Percentiles rank a stretch among this genome's conserved stretches.
Conservation (phyloP, 2,113 vertebrate species). For the Petromus typicus region DNA sequence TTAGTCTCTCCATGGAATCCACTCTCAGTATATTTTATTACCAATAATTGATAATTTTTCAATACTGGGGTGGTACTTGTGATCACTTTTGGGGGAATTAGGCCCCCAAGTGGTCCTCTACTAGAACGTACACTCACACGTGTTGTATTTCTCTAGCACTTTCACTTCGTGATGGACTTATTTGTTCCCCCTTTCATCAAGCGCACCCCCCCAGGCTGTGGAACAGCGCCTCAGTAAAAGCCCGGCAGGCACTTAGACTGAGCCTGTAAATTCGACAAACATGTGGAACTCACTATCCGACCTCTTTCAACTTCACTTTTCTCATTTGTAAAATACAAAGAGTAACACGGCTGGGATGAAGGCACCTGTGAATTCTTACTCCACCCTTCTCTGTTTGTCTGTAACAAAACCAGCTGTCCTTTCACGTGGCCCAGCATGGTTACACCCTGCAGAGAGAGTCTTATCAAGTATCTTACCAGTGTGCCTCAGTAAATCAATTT, state of each 20-base stretch:
- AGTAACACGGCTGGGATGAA: background rate
- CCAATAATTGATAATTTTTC: background rate
- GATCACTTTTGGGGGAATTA: background rate
- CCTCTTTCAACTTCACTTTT: background rate
- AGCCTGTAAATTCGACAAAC: background rate
- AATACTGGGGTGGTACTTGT: background rate
- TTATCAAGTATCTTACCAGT: background rate
- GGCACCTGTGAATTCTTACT: background rate
- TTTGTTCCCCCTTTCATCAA: background rate
- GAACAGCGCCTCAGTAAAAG: background rate
- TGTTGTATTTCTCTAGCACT: background rate
- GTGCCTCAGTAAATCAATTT: background rate
- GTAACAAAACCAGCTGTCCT: background rate
- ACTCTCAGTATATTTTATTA: background rate
- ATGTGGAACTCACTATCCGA: background rate
- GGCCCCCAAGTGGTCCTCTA: background rate
- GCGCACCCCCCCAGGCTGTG: too few species aligned
- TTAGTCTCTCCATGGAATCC: background rate
- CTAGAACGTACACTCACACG: background rate
- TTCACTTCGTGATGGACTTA: background rate
- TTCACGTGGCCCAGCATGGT: background rate
- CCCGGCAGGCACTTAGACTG: background rate
- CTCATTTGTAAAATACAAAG: constrained; percentile 7
- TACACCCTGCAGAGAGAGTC: background rate
- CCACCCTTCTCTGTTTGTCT: background rate